These are phyloP conservation scores for Cantharis rufa DNA, from an alignment of 2,888 invertebrate genomes.

Conservation along the genomic window DNA sequence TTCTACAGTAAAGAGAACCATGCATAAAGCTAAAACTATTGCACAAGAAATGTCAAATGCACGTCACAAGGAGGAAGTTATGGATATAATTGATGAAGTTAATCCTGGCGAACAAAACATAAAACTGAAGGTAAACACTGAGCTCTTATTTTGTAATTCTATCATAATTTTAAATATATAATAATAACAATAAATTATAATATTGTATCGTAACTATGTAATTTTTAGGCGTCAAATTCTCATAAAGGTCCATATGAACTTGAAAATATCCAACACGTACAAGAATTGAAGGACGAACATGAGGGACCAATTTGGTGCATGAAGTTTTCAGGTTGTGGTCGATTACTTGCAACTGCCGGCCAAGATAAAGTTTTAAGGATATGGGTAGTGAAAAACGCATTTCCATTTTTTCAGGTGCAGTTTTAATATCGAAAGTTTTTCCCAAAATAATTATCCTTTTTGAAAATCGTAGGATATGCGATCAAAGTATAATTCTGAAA, in stretches of 20 bases:
- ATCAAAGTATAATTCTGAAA: slow-evolving; percentile 91
- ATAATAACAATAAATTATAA: no score
- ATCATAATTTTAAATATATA: no score
- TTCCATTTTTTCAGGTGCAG: slow-evolving; percentile 61
- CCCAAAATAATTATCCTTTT: not conserved
- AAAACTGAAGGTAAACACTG: slow-evolving; percentile 69
- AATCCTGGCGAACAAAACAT: slow-evolving; percentile 77
- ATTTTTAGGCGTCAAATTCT: slow-evolving; percentile 76
- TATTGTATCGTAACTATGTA: not conserved
- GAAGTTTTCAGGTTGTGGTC: slow-evolving; percentile 96
- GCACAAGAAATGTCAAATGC: slow-evolving; percentile 88
- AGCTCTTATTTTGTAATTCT: no score
- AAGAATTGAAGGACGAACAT: slow-evolving; percentile 69
- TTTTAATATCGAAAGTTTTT: not conserved
- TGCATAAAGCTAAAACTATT: slow-evolving; percentile 87
- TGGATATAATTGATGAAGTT: slow-evolving; percentile 82
- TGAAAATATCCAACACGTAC: slow-evolving; percentile 85
- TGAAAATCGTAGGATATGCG: slow-evolving; percentile 75
- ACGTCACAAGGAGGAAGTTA: slow-evolving; percentile 84
- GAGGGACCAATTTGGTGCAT: slow-evolving; percentile 97
- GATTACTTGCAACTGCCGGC: slow-evolving; percentile 94
- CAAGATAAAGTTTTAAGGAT: slow-evolving; percentile 93
- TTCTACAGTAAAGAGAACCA: slow-evolving; percentile 87
- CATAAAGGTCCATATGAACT: slow-evolving; percentile 98
- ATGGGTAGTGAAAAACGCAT: slow-evolving; percentile 92